Evolutionary conservation across 1,140 invertebrate genomes (phyloP).

Genomic region (Dendroctonus valens): DNA sequence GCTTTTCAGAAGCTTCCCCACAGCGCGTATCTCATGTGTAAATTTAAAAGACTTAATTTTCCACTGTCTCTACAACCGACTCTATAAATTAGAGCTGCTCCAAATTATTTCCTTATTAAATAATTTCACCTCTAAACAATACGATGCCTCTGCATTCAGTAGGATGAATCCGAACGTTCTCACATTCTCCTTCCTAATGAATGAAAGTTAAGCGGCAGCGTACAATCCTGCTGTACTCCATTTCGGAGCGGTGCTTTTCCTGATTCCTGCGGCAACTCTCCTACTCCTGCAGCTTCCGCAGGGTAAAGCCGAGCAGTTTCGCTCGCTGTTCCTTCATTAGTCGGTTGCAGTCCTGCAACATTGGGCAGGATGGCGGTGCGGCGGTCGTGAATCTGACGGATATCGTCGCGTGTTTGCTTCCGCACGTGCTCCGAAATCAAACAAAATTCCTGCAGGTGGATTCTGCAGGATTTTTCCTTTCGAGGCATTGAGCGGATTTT

Average conservation of each 20-base stretch:
- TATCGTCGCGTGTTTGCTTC: conserved; percentile 6
- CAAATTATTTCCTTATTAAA: neutral
- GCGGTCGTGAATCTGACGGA: neutral
- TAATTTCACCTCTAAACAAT: conserved; percentile 1
- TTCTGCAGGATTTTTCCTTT: neutral
- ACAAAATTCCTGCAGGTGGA: conserved; percentile 15
- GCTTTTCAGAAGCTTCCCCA: no score
- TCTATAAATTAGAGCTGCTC: neutral
- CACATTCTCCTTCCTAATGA: conserved; percentile 4
- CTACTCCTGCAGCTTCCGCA: conserved; percentile 24
- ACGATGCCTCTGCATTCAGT: neutral
- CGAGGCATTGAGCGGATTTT: no score
- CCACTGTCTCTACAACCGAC: neutral
- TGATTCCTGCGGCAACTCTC: conserved; percentile 14
- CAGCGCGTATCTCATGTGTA: no score
- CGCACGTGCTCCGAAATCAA: conserved; percentile 11
- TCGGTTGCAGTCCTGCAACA: conserved; percentile 18
- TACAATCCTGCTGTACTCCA: neutral
- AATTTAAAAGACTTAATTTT: neutral
- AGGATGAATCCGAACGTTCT: neutral
- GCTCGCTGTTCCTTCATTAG: conserved; percentile 15
- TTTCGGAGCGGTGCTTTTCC: conserved; percentile 1
- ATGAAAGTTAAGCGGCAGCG: neutral
- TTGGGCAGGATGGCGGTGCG: conserved; percentile 6
- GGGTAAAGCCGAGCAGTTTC: conserved; percentile 11